Conservation (phyloP, 2,113 vertebrate species). For the Pionites leucogaster region DNA sequence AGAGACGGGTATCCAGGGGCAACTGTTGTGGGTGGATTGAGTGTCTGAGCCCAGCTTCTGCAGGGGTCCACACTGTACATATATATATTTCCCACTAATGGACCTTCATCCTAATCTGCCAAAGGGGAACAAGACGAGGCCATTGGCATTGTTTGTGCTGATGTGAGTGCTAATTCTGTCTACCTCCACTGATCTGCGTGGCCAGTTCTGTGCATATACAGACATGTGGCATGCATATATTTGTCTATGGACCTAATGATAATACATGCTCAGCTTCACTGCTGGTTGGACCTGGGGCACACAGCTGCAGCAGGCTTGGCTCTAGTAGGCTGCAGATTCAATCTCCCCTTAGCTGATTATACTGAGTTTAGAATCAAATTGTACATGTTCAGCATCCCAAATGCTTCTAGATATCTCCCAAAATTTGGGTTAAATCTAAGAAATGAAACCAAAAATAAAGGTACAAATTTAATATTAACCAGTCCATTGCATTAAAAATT, state of each 20-base stretch:
- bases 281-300: not conserved
- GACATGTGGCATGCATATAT: rapidly evolving
- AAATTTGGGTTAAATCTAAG: not conserved
- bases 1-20: not conserved
- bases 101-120: not conserved
- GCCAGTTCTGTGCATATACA: not conserved
- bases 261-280: not conserved
- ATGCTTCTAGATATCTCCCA: rapidly evolving
- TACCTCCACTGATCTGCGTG: not conserved
- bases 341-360: not conserved
- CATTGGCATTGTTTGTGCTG: not conserved
- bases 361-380: not conserved
- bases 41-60: not conserved
- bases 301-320: not conserved
- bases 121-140: not conserved
- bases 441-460: not conserved
- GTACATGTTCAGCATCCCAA: not conserved
- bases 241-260: not conserved
- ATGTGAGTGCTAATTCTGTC: not conserved
- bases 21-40: not conserved
- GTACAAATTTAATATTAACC: not conserved
- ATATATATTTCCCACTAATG: not conserved
- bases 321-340: not conserved
- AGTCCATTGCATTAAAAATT: not conserved
- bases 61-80: not conserved